phyloP scores from a whole-genome alignment of 2,888 invertebrate species.

The Drosophila cognata region DNA sequence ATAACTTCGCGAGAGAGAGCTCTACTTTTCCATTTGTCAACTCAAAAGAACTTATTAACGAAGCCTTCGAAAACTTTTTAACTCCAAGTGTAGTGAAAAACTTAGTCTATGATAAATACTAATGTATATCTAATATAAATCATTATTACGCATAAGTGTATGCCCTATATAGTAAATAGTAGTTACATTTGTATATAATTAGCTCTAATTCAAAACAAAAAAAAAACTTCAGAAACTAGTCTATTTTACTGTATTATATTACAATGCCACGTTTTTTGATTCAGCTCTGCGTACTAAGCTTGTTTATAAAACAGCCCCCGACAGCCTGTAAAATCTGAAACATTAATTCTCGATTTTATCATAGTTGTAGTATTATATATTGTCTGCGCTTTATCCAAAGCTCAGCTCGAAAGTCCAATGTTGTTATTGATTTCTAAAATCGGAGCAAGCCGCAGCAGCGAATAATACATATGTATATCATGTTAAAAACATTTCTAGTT shows the following conservation, averaged over 20 bases:
- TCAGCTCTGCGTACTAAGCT: constrained; percentile 68
- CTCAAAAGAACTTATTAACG: constrained; percentile 81
- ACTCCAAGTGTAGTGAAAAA: constrained; percentile 74
- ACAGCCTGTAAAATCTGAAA: constrained; percentile 51
- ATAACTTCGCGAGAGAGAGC: constrained; percentile 43
- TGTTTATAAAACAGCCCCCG: constrained; percentile 72
- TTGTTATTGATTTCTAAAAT: constrained; percentile 79
- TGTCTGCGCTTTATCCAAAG: constrained; percentile 47
- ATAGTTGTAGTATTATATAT: constrained; percentile 40
- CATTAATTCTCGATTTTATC: constrained; percentile 63
- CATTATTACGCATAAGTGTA: constrained; percentile 37
- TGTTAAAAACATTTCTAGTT: constrained; percentile 67
- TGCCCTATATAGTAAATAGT: constrained; percentile 28
- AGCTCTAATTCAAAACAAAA: constrained; percentile 28
- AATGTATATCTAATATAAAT: constrained; percentile 43
- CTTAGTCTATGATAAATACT: constrained; percentile 52
- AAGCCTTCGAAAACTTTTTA: constrained; percentile 80
- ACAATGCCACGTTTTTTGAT: constrained; percentile 34
- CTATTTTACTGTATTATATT: constrained; percentile 57
- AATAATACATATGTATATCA: constrained; percentile 52
- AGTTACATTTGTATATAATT: constrained; percentile 54
- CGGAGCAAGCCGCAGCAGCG: constrained; percentile 46
- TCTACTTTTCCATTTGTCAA: constrained; percentile 79
- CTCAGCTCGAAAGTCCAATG: constrained; percentile 66
- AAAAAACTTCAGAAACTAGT: constrained; percentile 52